Evolutionary conservation across 2,797 vertebrate genomes (phyloP).

Genomic region (Amazonetta brasiliensis): DNA sequence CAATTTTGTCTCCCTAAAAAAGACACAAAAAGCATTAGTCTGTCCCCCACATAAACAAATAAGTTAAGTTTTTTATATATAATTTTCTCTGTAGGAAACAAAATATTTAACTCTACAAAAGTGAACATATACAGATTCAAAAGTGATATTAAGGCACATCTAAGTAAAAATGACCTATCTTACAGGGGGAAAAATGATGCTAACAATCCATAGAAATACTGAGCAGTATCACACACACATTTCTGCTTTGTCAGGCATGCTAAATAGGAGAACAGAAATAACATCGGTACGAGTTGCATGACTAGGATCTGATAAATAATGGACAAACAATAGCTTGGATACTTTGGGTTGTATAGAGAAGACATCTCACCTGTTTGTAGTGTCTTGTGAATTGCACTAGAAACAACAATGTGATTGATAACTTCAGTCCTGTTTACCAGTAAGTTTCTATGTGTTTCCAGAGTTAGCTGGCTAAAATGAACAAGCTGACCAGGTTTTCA

Average conservation of each 20-base stretch:
- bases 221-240: neutral
- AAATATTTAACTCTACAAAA: neutral
- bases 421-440: neutral
- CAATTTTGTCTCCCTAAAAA: neutral
- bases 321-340: neutral
- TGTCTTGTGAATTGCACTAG: neutral
- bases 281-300: neutral
- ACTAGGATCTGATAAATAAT: neutral
- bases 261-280: neutral
- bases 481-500: neutral
- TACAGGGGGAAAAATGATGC: neutral
- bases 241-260: neutral
- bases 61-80: neutral
- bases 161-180: neutral
- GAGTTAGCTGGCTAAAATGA: neutral
- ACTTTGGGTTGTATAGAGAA: neutral
- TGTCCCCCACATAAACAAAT: neutral
- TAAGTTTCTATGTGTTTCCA: neutral
- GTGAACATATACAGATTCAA: neutral
- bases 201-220: neutral
- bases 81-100: constrained; percentile 1
- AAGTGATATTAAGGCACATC: neutral
- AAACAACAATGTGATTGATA: neutral
- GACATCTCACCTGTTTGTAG: neutral
- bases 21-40: neutral